Percentiles rank a stretch among this genome's conserved stretches.
Evolutionary conservation across 2,888 invertebrate species (phyloP).

Genomic region (Hydrotaea diabolus): DNA sequence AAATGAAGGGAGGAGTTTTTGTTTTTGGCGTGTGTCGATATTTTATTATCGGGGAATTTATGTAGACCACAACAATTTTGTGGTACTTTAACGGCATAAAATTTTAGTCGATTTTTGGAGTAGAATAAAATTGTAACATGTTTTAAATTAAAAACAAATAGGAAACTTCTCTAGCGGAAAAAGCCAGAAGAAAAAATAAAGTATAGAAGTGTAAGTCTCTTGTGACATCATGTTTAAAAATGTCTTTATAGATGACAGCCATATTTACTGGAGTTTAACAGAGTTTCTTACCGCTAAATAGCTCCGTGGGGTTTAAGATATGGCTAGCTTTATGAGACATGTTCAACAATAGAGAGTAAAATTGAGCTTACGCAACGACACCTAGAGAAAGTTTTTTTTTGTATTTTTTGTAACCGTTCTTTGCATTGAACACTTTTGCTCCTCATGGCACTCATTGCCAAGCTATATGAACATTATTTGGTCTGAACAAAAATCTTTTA

Average conservation of each 20-base stretch:
- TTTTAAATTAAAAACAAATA: neutral
- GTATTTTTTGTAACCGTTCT: too few relatives aligned
- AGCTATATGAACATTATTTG: neutral
- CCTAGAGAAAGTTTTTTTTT: too few relatives aligned
- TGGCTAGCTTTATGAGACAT: too few relatives aligned
- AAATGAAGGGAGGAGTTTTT: too few relatives aligned
- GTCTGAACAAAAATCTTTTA: constrained; percentile 15
- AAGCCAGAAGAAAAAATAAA: neutral
- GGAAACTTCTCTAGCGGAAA: neutral
- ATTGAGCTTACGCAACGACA: too few relatives aligned
- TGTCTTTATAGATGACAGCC: neutral
- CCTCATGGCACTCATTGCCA: neutral
- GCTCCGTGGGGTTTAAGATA: too few relatives aligned
- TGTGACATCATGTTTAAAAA: neutral
- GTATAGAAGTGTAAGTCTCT: too few relatives aligned
- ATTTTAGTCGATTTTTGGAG: neutral
- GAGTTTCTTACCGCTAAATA: neutral
- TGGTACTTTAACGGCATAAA: constrained; percentile 3
- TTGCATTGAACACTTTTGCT: neutral
- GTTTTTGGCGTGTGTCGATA: too few relatives aligned
- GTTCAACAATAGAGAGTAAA: too few relatives aligned
- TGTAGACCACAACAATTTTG: constrained; percentile 8
- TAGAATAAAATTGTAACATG: neutral
- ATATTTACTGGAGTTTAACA: neutral
- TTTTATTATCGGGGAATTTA: neutral